Percentiles rank a stretch among this genome's conserved stretches.
Conservation (phyloP, 2,797 vertebrate species). For the Enteromius mattozi region DNA sequence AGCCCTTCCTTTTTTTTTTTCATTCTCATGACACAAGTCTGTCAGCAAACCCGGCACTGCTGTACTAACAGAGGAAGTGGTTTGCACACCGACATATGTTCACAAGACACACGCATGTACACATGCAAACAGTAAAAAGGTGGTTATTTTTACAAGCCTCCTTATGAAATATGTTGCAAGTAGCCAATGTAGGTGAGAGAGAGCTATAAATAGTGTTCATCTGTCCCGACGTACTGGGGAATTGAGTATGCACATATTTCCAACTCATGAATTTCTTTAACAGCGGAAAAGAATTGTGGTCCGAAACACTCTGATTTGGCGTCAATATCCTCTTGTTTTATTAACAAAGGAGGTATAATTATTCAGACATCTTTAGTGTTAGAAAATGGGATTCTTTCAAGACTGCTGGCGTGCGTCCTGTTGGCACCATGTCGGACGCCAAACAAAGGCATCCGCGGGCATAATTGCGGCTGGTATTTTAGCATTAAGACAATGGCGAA, state of each 20-base stretch:
- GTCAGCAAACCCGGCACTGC: slow-evolving; percentile 66
- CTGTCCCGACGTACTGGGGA: slow-evolving; percentile 36
- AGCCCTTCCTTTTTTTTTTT: slow-evolving; percentile 74
- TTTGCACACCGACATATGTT: slow-evolving; percentile 52
- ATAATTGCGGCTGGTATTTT: slow-evolving; percentile 64
- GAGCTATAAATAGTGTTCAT: slow-evolving; percentile 38
- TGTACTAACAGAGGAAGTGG: slow-evolving; percentile 71
- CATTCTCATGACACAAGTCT: slow-evolving; percentile 56
- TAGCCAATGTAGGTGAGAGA: slow-evolving; percentile 46
- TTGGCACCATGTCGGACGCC: slow-evolving; percentile 68
- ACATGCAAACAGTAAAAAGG: slow-evolving; percentile 25
- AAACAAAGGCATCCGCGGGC: slow-evolving; percentile 70
- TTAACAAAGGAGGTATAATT: slow-evolving; percentile 72
- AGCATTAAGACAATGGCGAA: slow-evolving; percentile 68
- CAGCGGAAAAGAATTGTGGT: slow-evolving; percentile 59
- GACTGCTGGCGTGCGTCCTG: slow-evolving; percentile 72
- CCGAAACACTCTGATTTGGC: slow-evolving; percentile 34
- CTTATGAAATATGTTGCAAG: slow-evolving; percentile 52
- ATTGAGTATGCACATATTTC: slow-evolving; percentile 52
- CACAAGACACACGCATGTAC: slow-evolving; percentile 30
- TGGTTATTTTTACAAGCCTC: slow-evolving; percentile 44
- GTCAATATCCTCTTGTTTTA: slow-evolving; percentile 45
- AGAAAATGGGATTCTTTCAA: slow-evolving; percentile 74
- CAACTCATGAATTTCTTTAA: slow-evolving; percentile 56
- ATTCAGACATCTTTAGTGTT: slow-evolving; percentile 73